A percentile compares a stretch with the other conserved stretches of the same genome.
Conservation (phyloP, 2,888 invertebrate species). For the Carterocephalus palaemon region DNA sequence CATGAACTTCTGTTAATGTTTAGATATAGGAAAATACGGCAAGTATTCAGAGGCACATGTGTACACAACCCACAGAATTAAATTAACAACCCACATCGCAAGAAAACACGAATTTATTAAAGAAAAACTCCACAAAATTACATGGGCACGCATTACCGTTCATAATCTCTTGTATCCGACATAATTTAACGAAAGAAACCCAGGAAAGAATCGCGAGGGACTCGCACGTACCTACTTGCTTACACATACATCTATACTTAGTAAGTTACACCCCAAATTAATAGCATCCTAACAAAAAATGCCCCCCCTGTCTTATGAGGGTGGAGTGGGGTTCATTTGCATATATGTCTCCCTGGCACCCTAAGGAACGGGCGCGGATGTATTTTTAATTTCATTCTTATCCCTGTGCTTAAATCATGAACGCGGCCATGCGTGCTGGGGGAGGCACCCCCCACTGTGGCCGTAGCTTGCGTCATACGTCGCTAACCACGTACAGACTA, state of each 20-base stretch:
- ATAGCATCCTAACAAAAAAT: constrained; percentile 79
- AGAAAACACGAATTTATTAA: constrained; percentile 20
- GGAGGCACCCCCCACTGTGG: constrained; percentile 50
- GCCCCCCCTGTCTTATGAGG: constrained; percentile 70
- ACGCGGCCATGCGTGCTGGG: constrained; percentile 78
- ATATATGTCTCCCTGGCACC: constrained; percentile 77
- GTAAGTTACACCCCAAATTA: constrained; percentile 77
- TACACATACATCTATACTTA: constrained; percentile 55
- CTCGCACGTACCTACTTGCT: constrained; percentile 51
- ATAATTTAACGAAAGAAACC: constrained; percentile 69
- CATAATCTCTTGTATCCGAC: constrained; percentile 64
- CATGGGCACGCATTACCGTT: constrained; percentile 57
- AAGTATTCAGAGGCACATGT: constrained; percentile 2
- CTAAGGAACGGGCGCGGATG: constrained; percentile 74
- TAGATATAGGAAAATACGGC: not conserved
- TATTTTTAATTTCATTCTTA: constrained; percentile 80
- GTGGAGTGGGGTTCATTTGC: constrained; percentile 69
- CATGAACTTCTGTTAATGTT: not conserved
- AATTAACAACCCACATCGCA: constrained; percentile 14
- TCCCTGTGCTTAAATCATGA: constrained; percentile 79
- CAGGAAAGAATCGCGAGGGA: constrained; percentile 44
- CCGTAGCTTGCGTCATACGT: constrained; percentile 78
- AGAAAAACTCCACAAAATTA: constrained; percentile 42
- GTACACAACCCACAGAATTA: constrained; percentile 12
- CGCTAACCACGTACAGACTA: constrained; percentile 78